Conservation (phyloP, 2,888 invertebrate species). For the Leucophora obtusa region DNA sequence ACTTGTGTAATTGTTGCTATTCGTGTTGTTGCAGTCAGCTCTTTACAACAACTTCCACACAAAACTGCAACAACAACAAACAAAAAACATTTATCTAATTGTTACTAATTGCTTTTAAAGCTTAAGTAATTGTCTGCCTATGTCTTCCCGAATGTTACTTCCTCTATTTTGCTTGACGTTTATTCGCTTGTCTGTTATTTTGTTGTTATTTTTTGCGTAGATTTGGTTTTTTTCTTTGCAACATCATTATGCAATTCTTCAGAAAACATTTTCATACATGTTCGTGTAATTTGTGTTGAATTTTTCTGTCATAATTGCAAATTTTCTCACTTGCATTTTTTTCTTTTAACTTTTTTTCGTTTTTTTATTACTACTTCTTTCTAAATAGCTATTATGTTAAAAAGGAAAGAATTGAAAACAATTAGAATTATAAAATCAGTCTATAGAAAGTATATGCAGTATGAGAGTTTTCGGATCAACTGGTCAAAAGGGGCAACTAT, state of each 20-base stretch:
- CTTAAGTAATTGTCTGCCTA: conserved; percentile 56
- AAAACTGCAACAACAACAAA: too few relatives aligned
- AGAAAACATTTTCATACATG: conserved; percentile 18
- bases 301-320: conserved; percentile 47
- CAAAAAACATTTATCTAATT: conserved; percentile 56
- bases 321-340: conserved; percentile 59
- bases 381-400: too few relatives aligned
- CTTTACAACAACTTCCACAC: not conserved
- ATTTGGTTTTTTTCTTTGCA: not conserved
- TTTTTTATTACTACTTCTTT: too few relatives aligned
- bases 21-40: conserved; percentile 11
- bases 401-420: too few relatives aligned
- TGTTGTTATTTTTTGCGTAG: too few relatives aligned
- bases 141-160: conserved; percentile 49
- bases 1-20: conserved; percentile 28
- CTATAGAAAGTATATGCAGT: too few relatives aligned
- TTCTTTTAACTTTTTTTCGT: not conserved
- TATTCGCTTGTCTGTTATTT: not conserved
- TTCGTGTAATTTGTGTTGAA: conserved; percentile 5
- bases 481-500: too few relatives aligned
- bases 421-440: too few relatives aligned
- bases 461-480: too few relatives aligned
- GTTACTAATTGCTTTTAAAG: conserved; percentile 59
- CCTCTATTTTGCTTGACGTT: conserved; percentile 46
- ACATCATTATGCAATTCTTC: conserved; percentile 45